Evolutionary conservation across 2,888 invertebrate species (phyloP).

Genomic region (Gastracanthus pulcherrimus): DNA sequence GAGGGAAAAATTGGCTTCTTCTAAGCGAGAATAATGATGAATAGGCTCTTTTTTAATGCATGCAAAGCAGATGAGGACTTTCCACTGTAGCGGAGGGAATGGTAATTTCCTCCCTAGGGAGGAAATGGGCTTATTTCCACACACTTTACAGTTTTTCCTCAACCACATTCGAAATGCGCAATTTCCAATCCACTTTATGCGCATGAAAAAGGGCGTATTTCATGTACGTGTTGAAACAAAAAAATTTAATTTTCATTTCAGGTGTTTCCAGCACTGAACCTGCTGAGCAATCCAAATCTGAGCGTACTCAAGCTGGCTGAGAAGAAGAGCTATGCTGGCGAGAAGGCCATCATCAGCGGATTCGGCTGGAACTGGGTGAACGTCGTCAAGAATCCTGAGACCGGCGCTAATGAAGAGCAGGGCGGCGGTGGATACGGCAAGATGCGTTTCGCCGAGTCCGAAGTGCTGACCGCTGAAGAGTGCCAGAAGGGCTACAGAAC

Average conservation of each 20-base stretch:
- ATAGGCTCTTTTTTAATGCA: too few species aligned
- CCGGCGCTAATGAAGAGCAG: not conserved
- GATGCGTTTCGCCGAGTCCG: not conserved
- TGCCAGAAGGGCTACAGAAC: not conserved
- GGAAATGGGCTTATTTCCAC: too few species aligned
- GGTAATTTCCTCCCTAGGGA: too few species aligned
- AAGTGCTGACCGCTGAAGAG: not conserved
- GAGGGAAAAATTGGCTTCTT: too few species aligned
- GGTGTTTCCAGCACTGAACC: not conserved
- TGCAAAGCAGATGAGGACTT: too few species aligned
- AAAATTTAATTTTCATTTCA: not conserved
- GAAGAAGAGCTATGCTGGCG: not conserved
- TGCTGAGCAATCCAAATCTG: not conserved
- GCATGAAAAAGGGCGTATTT: too few species aligned
- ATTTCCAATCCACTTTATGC: too few species aligned
- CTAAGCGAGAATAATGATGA: too few species aligned
- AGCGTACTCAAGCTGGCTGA: not conserved
- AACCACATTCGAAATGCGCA: too few species aligned
- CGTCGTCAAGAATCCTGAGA: not conserved
- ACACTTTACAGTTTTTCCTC: too few species aligned
- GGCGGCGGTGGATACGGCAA: not conserved
- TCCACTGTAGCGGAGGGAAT: too few species aligned
- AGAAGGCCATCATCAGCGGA: not conserved
- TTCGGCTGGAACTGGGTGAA: conserved; percentile 16
- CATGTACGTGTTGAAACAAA: not conserved